Conservation (phyloP, 2,113 vertebrate genomes). For the Lycocorax pyrrhopterus region DNA sequence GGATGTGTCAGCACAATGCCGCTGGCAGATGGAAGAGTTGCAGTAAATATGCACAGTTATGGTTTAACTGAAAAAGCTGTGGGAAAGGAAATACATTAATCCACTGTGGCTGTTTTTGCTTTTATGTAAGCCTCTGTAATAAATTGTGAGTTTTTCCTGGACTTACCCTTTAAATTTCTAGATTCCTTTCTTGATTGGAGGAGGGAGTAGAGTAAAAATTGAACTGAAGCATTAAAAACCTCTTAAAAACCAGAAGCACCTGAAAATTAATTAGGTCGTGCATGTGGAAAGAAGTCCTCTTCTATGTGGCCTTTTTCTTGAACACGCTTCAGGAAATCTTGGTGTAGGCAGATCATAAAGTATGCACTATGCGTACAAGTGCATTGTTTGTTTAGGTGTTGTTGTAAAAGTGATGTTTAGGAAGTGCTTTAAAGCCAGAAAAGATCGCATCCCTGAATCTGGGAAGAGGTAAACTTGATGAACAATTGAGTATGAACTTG, state of each 20-base stretch:
- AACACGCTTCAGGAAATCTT: background rate
- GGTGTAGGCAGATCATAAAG: background rate
- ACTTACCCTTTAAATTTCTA: background rate
- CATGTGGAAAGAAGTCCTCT: background rate
- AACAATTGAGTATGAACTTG: accelerated
- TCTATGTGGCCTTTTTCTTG: background rate
- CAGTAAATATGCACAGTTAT: conserved; percentile 24
- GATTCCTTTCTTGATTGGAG: conserved; percentile 2
- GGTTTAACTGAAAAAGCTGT: conserved; percentile 47
- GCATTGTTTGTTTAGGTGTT: background rate
- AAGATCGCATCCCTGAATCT: background rate
- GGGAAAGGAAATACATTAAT: conserved; percentile 61
- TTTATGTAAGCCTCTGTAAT: conserved; percentile 47
- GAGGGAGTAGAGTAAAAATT: background rate
- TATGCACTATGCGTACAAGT: accelerated
- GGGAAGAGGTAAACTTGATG: background rate
- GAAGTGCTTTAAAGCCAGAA: background rate
- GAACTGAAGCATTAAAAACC: background rate
- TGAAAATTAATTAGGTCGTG: background rate
- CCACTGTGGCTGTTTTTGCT: conserved; percentile 22
- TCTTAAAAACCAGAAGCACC: background rate
- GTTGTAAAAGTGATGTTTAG: background rate
- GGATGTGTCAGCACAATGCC: background rate
- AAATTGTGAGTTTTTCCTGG: conserved; percentile 22
- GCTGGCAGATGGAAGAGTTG: conserved; percentile 16